Conservation (phyloP, 2,113 vertebrate species). For the Sigmodon hispidus region DNA sequence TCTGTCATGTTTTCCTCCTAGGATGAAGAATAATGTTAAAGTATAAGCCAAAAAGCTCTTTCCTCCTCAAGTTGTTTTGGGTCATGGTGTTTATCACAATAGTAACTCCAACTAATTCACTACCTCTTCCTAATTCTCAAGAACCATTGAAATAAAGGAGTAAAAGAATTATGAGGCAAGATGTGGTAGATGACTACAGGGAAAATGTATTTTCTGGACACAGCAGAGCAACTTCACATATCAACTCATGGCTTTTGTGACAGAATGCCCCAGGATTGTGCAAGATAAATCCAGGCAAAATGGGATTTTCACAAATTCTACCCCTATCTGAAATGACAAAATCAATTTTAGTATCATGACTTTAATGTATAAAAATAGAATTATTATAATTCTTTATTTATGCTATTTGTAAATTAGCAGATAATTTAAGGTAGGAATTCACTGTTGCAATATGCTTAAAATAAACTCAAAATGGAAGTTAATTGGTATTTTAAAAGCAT, state of each 20-base stretch:
- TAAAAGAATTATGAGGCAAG: accelerated
- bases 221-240: too few species aligned
- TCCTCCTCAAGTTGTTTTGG: neutral
- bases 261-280: neutral
- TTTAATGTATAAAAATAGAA: neutral
- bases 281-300: neutral
- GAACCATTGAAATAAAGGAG: too few species aligned
- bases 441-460: neutral
- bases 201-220: neutral
- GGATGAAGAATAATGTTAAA: neutral
- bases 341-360: neutral
- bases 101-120: neutral
- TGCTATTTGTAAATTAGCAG: neutral
- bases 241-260: neutral
- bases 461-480: neutral
- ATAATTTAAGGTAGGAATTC: neutral
- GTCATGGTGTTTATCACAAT: neutral
- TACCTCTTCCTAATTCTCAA: neutral
- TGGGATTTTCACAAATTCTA: neutral
- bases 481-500: neutral
- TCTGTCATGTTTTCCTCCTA: neutral
- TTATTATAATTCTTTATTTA: neutral
- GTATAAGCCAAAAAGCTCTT: neutral
- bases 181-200: neutral
- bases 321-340: neutral